These are phyloP conservation scores for Leucophenga montana DNA, from an alignment of 2,888 invertebrate species.

Conservation along the genomic window DNA sequence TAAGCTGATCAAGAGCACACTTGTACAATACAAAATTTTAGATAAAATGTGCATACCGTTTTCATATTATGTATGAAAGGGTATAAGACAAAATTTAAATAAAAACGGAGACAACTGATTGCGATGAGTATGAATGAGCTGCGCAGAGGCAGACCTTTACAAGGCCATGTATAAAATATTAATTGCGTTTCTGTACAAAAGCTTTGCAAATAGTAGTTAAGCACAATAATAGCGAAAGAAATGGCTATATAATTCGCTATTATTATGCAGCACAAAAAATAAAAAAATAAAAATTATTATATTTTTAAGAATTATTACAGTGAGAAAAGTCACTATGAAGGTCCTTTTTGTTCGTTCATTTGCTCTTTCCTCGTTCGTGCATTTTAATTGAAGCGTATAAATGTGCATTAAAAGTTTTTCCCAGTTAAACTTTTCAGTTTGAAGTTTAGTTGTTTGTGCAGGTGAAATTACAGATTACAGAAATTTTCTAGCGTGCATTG, in stretches of 20 bases:
- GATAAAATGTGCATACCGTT: background rate
- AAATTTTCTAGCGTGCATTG: no score
- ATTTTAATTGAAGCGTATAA: conserved; percentile 7
- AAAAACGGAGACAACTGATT: background rate
- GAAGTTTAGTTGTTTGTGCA: background rate
- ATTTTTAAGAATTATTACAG: background rate
- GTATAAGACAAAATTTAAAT: background rate
- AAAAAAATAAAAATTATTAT: background rate
- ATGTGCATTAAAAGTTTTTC: conserved; percentile 12
- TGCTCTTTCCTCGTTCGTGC: background rate
- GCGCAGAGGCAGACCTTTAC: no score
- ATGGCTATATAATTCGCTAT: background rate
- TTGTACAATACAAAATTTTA: background rate
- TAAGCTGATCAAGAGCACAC: no score
- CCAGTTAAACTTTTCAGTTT: background rate
- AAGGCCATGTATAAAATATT: conserved; percentile 9
- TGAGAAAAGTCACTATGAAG: no score
- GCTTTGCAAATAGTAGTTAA: background rate
- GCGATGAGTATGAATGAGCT: no score
- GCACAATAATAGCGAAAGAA: background rate
- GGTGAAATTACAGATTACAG: background rate
- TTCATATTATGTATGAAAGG: background rate
- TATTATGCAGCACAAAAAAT: background rate
- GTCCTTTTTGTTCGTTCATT: no score
- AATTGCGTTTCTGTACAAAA: conserved; percentile 8